Percentiles rank a stretch among this genome's conserved stretches.
phyloP scores from a whole-genome alignment of 1,140 invertebrate genomes.

The Leptoteleia sp. region DNA sequence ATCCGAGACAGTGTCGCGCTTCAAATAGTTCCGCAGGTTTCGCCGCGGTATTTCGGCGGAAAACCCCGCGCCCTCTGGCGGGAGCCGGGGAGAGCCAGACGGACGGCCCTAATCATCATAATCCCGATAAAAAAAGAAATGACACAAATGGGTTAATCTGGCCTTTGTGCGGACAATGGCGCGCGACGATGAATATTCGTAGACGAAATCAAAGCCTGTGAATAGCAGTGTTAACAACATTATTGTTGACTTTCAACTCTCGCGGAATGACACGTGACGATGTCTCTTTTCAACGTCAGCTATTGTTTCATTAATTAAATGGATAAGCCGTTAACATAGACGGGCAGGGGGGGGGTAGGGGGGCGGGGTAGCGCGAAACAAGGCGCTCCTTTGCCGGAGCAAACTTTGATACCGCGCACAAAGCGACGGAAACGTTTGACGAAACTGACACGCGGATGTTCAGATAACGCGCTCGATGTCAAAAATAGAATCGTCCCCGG shows the following conservation, averaged over 20 bases:
- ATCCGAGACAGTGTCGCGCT: constrained; percentile 6
- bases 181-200: constrained; percentile 21
- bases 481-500: constrained; percentile 19
- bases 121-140: constrained; percentile 32
- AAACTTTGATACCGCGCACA: constrained; percentile 55
- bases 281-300: constrained; percentile 50
- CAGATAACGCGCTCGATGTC: constrained; percentile 69
- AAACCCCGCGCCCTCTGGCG: too few relatives aligned
- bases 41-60: constrained; percentile 13
- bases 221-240: constrained; percentile 68
- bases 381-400: constrained; percentile 17
- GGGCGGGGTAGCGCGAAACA: constrained; percentile 25
- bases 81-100: too few relatives aligned
- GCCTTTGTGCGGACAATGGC: constrained; percentile 24
- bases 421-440: constrained; percentile 75
- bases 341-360: constrained; percentile 13
- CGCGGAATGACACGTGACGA: constrained; percentile 57
- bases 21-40: constrained; percentile 23
- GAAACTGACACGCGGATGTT: constrained; percentile 70
- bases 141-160: constrained; percentile 36
- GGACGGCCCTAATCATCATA: constrained; percentile 21
- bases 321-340: constrained; percentile 74
- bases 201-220: constrained; percentile 24
- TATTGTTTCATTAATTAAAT: constrained; percentile 80
- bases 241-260: constrained; percentile 70